A percentile compares a stretch with the other conserved stretches of the same genome.
phyloP scores from a whole-genome alignment of 2,888 invertebrate genomes.

The Hydropsyche betteni region DNA sequence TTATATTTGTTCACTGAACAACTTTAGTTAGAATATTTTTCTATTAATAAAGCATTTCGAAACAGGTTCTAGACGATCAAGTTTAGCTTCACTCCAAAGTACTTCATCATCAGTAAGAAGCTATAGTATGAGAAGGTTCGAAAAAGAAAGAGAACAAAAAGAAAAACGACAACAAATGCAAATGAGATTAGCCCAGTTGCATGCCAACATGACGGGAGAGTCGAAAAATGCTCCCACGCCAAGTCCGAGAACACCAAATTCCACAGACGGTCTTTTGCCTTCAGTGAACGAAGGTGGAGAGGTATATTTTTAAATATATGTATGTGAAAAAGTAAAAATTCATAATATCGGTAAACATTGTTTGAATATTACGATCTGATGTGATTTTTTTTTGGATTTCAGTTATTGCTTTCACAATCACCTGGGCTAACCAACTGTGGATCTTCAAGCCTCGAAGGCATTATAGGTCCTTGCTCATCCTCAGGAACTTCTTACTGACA shows the following conservation, averaged over 20 bases:
- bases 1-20: no score
- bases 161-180: slow-evolving; percentile 81
- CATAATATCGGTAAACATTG: no score
- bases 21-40: no score
- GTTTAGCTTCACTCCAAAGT: slow-evolving; percentile 86
- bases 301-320: slow-evolving; percentile 58
- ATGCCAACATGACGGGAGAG: slow-evolving; percentile 65
- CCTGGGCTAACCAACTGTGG: slow-evolving; percentile 47
- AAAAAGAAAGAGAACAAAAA: slow-evolving; percentile 82
- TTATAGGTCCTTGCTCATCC: slow-evolving; percentile 51
- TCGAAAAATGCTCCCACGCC: slow-evolving; percentile 71
- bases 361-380: slow-evolving; percentile 40
- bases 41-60: no score
- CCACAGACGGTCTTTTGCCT: slow-evolving; percentile 83
- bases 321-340: slow-evolving; percentile 49
- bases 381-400: slow-evolving; percentile 48
- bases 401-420: slow-evolving; percentile 49
- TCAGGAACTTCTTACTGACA: slow-evolving; percentile 52
- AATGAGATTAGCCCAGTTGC: slow-evolving; percentile 75
- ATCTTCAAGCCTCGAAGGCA: slow-evolving; percentile 51
- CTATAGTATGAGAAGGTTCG: slow-evolving; percentile 82
- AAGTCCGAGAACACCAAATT: slow-evolving; percentile 82
- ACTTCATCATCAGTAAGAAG: slow-evolving; percentile 83
- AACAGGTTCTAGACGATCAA: slow-evolving; percentile 86
- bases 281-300: slow-evolving; percentile 83